These are phyloP conservation scores for Leucosticte australis DNA, from an alignment of 2,113 vertebrate species.

Conservation along the genomic window DNA sequence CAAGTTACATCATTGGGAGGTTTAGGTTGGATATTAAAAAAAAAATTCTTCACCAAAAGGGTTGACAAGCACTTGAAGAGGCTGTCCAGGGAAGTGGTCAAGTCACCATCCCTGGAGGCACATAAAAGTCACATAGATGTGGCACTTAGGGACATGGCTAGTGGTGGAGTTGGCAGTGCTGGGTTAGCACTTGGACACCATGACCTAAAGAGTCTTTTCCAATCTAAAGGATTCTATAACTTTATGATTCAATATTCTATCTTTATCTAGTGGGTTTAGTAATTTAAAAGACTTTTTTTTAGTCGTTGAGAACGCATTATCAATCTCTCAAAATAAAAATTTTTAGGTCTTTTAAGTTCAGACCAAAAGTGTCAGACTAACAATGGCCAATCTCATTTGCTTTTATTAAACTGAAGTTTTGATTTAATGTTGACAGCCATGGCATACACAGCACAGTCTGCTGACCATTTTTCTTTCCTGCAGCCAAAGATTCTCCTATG, in stretches of 20 bases:
- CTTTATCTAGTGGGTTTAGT: not conserved
- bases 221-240: not conserved
- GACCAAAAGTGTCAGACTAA: not conserved
- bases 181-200: fast-evolving
- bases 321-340: not conserved
- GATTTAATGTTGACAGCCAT: not conserved
- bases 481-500: not conserved
- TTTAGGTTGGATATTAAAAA: not conserved
- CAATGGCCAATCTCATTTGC: not conserved
- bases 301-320: not conserved
- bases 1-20: not conserved
- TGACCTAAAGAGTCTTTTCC: not conserved
- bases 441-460: not conserved
- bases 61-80: not conserved
- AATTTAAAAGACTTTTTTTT: not conserved
- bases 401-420: not conserved
- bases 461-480: not conserved
- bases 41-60: not conserved
- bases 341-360: not conserved
- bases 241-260: not conserved
- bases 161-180: not conserved
- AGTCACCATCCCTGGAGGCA: not conserved
- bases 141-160: not conserved
- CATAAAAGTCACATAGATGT: not conserved
- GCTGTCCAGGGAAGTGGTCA: not conserved